A percentile compares a stretch with the other conserved stretches of the same genome.
Conservation (phyloP, 2,113 vertebrate species). For the Lepisosteus oculatus region DNA sequence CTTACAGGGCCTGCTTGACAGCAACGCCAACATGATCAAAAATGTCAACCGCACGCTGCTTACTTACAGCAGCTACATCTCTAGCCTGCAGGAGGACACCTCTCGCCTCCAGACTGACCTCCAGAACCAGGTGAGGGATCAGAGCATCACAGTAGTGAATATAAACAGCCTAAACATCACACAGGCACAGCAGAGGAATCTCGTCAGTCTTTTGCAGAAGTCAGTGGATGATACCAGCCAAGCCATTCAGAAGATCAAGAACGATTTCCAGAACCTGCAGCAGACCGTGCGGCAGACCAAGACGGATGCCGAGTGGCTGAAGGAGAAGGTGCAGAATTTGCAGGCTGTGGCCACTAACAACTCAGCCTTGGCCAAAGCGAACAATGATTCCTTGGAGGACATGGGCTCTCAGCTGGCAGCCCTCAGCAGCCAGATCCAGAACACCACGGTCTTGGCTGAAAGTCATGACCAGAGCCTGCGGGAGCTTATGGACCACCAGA, state of each 20-base stretch:
- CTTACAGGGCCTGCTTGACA: conserved; percentile 77
- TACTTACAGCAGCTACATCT: conserved; percentile 74
- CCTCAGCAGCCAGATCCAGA: conserved; percentile 80
- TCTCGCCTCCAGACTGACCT: conserved; percentile 76
- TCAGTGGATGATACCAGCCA: conserved; percentile 83
- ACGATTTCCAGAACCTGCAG: conserved; percentile 83
- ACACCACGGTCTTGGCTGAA: conserved; percentile 80
- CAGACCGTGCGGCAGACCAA: conserved; percentile 78
- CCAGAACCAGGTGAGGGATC: conserved; percentile 78
- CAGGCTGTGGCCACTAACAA: conserved; percentile 78
- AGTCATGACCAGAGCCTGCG: conserved; percentile 80
- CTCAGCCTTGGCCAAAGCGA: conserved; percentile 78
- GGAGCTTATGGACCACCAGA: conserved; percentile 83
- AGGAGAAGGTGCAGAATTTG: conserved; percentile 81
- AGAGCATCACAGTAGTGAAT: conserved; percentile 74
- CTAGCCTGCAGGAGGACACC: conserved; percentile 79
- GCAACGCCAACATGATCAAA: conserved; percentile 76
- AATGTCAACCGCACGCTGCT: conserved; percentile 85
- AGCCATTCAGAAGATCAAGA: conserved; percentile 80
- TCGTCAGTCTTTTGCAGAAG: conserved; percentile 76
- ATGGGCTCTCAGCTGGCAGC: conserved; percentile 77
- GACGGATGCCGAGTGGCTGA: conserved; percentile 84
- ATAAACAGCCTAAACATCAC: conserved; percentile 86
- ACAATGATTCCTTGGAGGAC: conserved; percentile 86
- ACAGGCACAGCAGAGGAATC: conserved; percentile 81